Conservation (phyloP, 2,797 vertebrate species). For the Linurgus olivaceus region DNA sequence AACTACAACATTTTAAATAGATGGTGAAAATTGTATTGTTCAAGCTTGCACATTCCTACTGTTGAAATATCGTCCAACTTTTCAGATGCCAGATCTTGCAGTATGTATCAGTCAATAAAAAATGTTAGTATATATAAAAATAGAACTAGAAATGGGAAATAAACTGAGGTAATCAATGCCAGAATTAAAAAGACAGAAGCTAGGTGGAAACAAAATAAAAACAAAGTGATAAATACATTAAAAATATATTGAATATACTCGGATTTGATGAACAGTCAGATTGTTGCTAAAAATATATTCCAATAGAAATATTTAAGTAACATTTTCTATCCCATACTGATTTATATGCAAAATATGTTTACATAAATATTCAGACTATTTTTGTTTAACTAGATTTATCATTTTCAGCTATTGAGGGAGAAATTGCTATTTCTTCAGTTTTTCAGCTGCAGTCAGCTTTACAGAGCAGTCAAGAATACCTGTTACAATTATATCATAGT, state of each 20-base stretch:
- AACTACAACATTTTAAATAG: not conserved
- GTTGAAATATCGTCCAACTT: not conserved
- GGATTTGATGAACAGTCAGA: not conserved
- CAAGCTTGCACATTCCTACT: not conserved
- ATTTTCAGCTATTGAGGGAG: not conserved
- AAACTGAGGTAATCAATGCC: not conserved
- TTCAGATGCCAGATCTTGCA: not conserved
- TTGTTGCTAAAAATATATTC: not conserved
- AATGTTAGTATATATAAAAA: not conserved
- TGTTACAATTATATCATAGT: not conserved
- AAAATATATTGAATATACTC: not conserved
- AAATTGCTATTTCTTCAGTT: not conserved
- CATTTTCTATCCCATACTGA: not conserved
- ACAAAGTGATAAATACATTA: not conserved
- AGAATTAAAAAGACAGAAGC: not conserved
- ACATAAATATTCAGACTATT: not conserved
- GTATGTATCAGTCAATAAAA: not conserved
- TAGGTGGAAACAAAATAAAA: not conserved
- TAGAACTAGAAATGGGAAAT: not conserved
- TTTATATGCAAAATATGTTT: not conserved
- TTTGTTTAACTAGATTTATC: not conserved
- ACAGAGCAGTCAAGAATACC: not conserved
- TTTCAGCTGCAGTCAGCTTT: not conserved
- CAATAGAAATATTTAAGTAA: not conserved
- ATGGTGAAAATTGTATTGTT: not conserved